phyloP scores from a whole-genome alignment of 2,888 invertebrate genomes.

The Meiosimyza decipiens region DNA sequence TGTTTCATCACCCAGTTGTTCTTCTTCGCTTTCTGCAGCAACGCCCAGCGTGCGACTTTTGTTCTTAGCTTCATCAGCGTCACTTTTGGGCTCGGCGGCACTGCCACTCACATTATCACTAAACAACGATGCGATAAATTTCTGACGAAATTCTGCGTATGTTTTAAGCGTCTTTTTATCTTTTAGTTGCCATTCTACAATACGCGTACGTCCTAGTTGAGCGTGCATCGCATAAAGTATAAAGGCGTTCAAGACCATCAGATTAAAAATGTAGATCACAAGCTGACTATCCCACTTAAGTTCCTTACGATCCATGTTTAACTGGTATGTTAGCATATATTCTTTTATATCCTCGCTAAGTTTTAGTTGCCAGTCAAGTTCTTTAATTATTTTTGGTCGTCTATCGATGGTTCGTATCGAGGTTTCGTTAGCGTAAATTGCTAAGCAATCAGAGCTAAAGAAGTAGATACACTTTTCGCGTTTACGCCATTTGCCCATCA shows the following conservation, averaged over 20 bases:
- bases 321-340: constrained; percentile 47
- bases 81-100: neutral
- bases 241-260: constrained; percentile 50
- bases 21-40: neutral
- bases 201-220: constrained; percentile 34
- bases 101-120: constrained; percentile 32
- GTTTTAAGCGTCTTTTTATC: constrained; percentile 40
- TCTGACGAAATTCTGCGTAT: constrained; percentile 49
- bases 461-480: constrained; percentile 51
- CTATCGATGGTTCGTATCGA: constrained; percentile 47
- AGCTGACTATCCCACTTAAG: constrained; percentile 47
- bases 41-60: neutral
- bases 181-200: constrained; percentile 14
- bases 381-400: constrained; percentile 52
- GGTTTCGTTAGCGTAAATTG: constrained; percentile 52
- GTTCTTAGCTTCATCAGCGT: neutral
- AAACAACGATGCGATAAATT: constrained; percentile 48
- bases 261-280: constrained; percentile 48
- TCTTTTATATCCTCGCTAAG: constrained; percentile 41
- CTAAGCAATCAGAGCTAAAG: constrained; percentile 55
- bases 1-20: neutral
- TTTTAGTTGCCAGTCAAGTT: constrained; percentile 51
- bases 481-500: constrained; percentile 56
- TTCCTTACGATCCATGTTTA: constrained; percentile 43
- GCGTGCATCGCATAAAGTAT: constrained; percentile 47